phyloP scores from a whole-genome alignment of 2,888 invertebrate genomes.

The Polietes domitor region DNA sequence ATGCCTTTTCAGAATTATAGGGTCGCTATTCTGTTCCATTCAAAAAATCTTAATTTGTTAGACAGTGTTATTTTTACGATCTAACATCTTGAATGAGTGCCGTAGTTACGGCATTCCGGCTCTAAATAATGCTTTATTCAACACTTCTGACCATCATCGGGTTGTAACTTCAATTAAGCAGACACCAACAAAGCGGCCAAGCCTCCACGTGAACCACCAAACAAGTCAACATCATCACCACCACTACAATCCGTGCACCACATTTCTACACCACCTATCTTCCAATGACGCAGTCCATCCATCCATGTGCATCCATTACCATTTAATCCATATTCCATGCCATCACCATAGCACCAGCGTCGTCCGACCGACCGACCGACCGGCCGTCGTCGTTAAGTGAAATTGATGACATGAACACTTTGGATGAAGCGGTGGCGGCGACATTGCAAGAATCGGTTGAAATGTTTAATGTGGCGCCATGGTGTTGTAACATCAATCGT shows the following conservation, averaged over 20 bases:
- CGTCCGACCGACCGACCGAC: constrained; percentile 31
- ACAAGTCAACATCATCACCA: background rate
- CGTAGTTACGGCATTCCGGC: background rate
- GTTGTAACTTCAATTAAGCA: constrained; percentile 59
- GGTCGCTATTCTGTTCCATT: too few relatives aligned
- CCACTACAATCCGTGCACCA: background rate
- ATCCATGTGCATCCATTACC: constrained; percentile 40
- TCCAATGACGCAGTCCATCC: constrained; percentile 14
- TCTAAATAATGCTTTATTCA: constrained; percentile 47
- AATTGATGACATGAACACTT: constrained; percentile 70
- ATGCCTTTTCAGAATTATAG: too few relatives aligned
- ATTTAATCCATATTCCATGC: constrained; percentile 54
- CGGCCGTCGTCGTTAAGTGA: constrained; percentile 69
- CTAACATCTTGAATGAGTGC: too few relatives aligned
- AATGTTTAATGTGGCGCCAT: constrained; percentile 69
- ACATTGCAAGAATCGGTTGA: constrained; percentile 52
- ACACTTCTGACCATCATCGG: constrained; percentile 48
- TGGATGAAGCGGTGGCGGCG: constrained; percentile 31
- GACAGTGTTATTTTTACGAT: background rate
- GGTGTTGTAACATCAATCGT: constrained; percentile 66
- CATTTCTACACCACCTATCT: constrained; percentile 49
- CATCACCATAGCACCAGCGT: background rate
- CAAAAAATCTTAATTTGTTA: too few relatives aligned
- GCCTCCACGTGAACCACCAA: constrained; percentile 19
- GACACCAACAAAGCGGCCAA: constrained; percentile 35